phyloP scores from a whole-genome alignment of 2,797 vertebrate species.

The Neosalanx taihuensis region DNA sequence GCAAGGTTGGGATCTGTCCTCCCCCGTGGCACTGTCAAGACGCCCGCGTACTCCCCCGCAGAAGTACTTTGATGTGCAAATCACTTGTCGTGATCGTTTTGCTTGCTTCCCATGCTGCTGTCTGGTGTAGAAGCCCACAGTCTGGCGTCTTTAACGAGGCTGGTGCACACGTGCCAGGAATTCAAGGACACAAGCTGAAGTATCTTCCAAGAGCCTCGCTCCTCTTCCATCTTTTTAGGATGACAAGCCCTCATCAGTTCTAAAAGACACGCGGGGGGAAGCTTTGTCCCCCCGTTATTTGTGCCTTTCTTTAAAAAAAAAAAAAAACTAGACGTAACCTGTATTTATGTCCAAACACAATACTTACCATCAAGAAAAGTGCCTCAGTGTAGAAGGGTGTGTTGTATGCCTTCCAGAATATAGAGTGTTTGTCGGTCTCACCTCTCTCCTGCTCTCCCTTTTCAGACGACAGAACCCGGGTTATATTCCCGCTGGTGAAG shows the following conservation, averaged over 20 bases:
- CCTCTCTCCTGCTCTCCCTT: constrained; percentile 14
- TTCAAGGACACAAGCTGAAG: not conserved
- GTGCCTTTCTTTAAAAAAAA: too few relatives aligned
- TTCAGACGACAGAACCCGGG: constrained; percentile 86
- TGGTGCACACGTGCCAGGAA: not conserved
- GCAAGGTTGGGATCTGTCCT: not conserved
- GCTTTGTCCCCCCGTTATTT: not conserved
- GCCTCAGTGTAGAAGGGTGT: too few relatives aligned
- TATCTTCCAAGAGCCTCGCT: not conserved
- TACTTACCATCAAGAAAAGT: too few relatives aligned
- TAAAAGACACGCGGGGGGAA: not conserved
- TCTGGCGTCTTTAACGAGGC: not conserved
- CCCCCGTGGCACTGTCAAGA: not conserved
- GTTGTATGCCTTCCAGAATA: not conserved
- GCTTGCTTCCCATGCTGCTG: too few relatives aligned
- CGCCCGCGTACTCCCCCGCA: not conserved
- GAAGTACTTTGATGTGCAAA: constrained; percentile 7
- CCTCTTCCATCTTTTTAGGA: not conserved
- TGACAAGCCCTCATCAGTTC: not conserved
- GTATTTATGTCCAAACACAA: too few relatives aligned
- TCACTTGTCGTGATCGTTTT: not conserved
- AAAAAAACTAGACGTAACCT: too few relatives aligned
- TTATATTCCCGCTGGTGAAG: constrained; percentile 91
- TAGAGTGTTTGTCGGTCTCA: constrained; percentile 11
- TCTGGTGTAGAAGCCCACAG: constrained; percentile 6